Percentiles rank a stretch among this genome's conserved stretches.
These are phyloP conservation scores for Cyphomyrus plagiostoma DNA, from an alignment of 2,113 vertebrate genomes.

Conservation along the genomic window DNA sequence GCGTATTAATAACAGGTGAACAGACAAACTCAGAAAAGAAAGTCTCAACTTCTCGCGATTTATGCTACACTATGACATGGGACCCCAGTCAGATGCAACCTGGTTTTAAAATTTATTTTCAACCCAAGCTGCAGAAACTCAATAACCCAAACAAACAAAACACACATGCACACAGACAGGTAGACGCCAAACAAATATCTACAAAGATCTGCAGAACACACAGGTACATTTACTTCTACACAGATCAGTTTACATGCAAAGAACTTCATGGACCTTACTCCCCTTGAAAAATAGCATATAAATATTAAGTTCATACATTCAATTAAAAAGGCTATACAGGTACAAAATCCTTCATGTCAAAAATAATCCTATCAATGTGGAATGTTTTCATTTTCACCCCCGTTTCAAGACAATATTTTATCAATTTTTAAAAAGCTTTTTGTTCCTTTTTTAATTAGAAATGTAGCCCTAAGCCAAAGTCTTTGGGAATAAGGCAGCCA, in stretches of 20 bases:
- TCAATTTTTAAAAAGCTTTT: not conserved
- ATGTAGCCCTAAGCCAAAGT: not conserved
- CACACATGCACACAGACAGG: not conserved
- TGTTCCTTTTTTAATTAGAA: not conserved
- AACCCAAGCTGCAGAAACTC: not conserved
- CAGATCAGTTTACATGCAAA: not conserved
- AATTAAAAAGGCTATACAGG: not conserved
- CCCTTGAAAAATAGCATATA: not conserved
- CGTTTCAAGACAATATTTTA: slow-evolving; percentile 6
- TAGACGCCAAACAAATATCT: not conserved
- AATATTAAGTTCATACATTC: slow-evolving; percentile 2
- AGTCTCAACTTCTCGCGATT: not conserved
- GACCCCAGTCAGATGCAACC: not conserved
- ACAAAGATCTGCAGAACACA: slow-evolving; percentile 12
- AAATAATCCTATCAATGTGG: slow-evolving; percentile 10
- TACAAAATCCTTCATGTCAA: slow-evolving; percentile 6
- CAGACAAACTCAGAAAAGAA: not conserved
- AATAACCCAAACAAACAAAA: not conserved
- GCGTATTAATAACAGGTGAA: slow-evolving; percentile 4
- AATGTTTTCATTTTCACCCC: slow-evolving; percentile 6
- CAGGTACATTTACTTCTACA: not conserved
- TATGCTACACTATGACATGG: no score
- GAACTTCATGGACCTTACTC: not conserved
- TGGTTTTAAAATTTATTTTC: slow-evolving; percentile 10
- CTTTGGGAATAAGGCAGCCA: not conserved